A percentile compares a stretch with the other conserved stretches of the same genome.
Evolutionary conservation across 2,113 vertebrate species (phyloP).

Genomic region (Hippopotamus amphibius): DNA sequence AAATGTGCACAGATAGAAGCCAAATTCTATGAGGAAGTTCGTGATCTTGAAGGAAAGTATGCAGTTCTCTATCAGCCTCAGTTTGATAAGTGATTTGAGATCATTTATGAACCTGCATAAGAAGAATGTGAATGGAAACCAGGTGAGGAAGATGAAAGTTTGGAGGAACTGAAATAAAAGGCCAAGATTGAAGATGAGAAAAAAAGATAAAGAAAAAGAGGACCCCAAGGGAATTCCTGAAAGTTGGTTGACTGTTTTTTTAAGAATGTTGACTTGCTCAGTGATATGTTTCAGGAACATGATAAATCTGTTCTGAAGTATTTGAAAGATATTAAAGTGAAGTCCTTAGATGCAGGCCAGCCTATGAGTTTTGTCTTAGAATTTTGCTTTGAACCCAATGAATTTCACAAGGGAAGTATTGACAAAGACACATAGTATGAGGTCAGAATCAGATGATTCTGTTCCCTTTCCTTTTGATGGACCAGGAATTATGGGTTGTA

Average conservation of each 20-base stretch:
- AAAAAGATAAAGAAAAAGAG: slow-evolving; percentile 97
- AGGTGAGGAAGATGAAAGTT: too few relatives aligned
- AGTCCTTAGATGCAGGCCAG: slow-evolving; percentile 96
- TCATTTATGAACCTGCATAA: too few relatives aligned
- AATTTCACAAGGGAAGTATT: slow-evolving; percentile 97
- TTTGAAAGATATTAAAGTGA: slow-evolving; percentile 99
- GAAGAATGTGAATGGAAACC: too few relatives aligned
- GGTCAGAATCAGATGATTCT: slow-evolving; percentile 96
- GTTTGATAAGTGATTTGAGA: too few relatives aligned
- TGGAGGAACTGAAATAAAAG: too few relatives aligned
- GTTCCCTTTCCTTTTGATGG: slow-evolving; percentile 99
- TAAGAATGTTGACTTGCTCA: slow-evolving; percentile 98
- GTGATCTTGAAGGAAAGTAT: slow-evolving; percentile 92
- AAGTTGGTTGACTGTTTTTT: slow-evolving; percentile 98
- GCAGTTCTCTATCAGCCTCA: too few relatives aligned
- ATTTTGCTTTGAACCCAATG: slow-evolving; percentile 97
- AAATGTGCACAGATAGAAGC: slow-evolving; percentile 99
- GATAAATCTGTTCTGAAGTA: slow-evolving; percentile 98
- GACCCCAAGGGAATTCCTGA: slow-evolving; percentile 99
- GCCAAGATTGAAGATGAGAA: too few relatives aligned
- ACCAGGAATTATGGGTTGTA: slow-evolving; percentile 98
- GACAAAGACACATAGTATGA: slow-evolving; percentile 97
- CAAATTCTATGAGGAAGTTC: slow-evolving; percentile 99
- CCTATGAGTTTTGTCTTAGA: slow-evolving; percentile 99
- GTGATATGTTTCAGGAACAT: slow-evolving; percentile 99